Percentiles rank a stretch among this genome's conserved stretches.
Conservation (phyloP, 2,113 vertebrate genomes). For the Hydrochoerus hydrochaeris region DNA sequence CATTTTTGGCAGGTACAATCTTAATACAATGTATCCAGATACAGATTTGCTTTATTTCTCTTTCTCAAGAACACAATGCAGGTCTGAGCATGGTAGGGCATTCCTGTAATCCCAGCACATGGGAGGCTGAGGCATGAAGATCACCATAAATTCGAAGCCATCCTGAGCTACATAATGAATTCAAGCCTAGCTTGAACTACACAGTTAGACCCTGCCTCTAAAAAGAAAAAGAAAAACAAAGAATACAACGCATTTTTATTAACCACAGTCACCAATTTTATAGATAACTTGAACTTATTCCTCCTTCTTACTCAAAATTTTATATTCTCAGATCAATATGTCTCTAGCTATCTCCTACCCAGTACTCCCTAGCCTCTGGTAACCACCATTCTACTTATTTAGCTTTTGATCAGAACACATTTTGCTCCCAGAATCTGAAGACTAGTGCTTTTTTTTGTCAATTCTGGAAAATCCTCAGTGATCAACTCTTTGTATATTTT, state of each 20-base stretch:
- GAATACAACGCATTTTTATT: neutral
- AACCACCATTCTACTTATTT: neutral
- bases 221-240: neutral
- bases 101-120: neutral
- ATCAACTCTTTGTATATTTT: neutral
- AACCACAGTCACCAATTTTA: neutral
- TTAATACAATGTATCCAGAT: neutral
- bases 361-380: neutral
- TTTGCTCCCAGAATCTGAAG: slow-evolving; percentile 2
- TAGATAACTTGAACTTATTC: neutral
- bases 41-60: neutral
- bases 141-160: neutral
- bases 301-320: neutral
- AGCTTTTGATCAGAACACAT: neutral
- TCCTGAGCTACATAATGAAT: neutral
- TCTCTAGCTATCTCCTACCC: too few species aligned
- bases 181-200: neutral
- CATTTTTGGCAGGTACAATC: neutral
- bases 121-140: neutral
- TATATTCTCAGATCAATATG: neutral
- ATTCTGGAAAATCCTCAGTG: slow-evolving; percentile 27
- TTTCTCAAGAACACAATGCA: neutral
- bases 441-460: neutral
- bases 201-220: neutral
- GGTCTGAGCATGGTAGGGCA: neutral